phyloP scores from a whole-genome alignment of 1,140 invertebrate genomes.

The Euura saliciscinereae region DNA sequence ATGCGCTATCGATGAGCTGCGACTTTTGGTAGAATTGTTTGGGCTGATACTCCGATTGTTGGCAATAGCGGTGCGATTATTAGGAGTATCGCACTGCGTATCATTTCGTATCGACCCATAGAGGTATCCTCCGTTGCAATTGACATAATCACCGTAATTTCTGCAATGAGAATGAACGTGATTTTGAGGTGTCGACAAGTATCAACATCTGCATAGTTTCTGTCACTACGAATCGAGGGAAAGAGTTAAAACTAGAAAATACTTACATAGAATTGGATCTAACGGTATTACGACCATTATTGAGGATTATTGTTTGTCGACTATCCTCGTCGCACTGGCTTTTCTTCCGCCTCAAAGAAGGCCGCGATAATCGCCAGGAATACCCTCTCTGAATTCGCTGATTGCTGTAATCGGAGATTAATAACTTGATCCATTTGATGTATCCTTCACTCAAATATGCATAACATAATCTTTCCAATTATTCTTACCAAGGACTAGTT shows the following conservation, averaged over 20 bases:
- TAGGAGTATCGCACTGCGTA: constrained; percentile 67
- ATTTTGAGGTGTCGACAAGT: background rate
- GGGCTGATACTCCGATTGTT: constrained; percentile 69
- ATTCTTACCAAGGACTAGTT: background rate
- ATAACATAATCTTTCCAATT: background rate
- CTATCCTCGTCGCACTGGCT: constrained; percentile 55
- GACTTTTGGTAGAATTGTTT: constrained; percentile 70
- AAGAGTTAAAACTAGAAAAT: constrained; percentile 9
- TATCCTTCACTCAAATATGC: background rate
- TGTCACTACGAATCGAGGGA: constrained; percentile 16
- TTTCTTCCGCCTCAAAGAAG: constrained; percentile 67
- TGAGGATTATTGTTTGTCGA: constrained; percentile 63
- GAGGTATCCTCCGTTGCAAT: constrained; percentile 73
- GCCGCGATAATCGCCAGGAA: constrained; percentile 72
- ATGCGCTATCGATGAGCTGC: constrained; percentile 47
- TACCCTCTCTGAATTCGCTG: constrained; percentile 67
- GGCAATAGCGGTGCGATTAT: constrained; percentile 59
- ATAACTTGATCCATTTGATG: background rate
- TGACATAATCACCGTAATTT: constrained; percentile 67
- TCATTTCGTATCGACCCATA: constrained; percentile 68
- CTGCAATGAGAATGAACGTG: constrained; percentile 38
- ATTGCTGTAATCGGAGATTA: background rate
- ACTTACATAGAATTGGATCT: constrained; percentile 50
- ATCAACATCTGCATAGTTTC: background rate
- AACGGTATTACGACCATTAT: constrained; percentile 61